Evolutionary conservation across 2,113 vertebrate genomes (phyloP), one percentile per base, ranked within the genome.

Genomic region (Pholis gunnellus): DNA sequence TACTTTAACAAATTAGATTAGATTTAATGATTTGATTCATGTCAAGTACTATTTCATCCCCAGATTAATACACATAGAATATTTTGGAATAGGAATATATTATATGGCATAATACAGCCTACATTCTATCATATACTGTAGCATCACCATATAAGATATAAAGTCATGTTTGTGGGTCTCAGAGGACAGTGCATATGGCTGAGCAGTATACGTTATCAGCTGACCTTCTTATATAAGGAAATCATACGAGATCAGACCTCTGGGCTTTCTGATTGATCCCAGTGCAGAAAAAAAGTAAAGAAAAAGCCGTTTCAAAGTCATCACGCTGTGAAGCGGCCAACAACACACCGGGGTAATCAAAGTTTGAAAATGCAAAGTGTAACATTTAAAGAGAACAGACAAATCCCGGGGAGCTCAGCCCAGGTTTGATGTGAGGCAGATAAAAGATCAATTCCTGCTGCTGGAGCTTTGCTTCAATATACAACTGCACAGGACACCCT

Each of bases 311-410:
- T 84, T 92, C 87, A 92, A 91, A 90, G 87, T 90, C 86, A 73
- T 61, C 5, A 6, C 18, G 36, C 74, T 83, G 82, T 81, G 63
- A 87, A 46, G 64, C 67, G 4, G 63, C 57, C 81, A 88, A 72
- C 76, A 78, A 61, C 63, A 83, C 90, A 89, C 87, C 70, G 36
- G 86, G 91, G 84, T 91, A 83, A 90, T 93, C 54, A 57, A 40
- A 44, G 75, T 87, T 68, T 85, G 65, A 84, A 91, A 92, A 92
- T 90, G 86, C 90, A 91, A 91, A 90, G 78, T 92, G 89, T 91
- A 93, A 94, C 90, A 91, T 94, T 94, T 92, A 84, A 90, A 92
- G 79, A 91, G 89, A 91, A 80, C 85, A 77, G 73, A 66, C n/a
- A 44, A 88, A 81, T 80, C 70, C 87, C 0, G 2, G 65, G 78